phyloP scores from a whole-genome alignment of 2,797 vertebrate species.

The Betta splendens region DNA sequence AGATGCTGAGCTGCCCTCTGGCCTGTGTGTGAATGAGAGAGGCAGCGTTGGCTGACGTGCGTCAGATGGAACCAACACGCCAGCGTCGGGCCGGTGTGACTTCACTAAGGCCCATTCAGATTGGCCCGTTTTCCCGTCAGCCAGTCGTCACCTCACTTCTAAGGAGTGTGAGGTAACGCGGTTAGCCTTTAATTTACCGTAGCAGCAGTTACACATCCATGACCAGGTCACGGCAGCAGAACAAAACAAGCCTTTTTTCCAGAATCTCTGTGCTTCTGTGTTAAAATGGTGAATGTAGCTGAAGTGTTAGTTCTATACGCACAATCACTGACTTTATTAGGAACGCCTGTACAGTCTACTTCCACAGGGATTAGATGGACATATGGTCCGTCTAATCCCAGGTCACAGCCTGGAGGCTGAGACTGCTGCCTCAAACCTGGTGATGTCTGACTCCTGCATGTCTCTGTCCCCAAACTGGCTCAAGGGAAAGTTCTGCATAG shows the following conservation, averaged over 20 bases:
- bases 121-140: constrained; percentile 6
- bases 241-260: constrained; percentile 17
- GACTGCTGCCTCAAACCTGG: neutral
- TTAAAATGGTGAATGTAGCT: too few species aligned
- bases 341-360: too few species aligned
- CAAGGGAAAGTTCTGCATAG: neutral
- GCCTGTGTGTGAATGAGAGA: constrained; percentile 3
- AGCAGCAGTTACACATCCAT: constrained; percentile 8
- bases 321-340: too few species aligned
- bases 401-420: constrained; percentile 44
- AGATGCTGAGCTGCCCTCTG: constrained; percentile 48
- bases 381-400: constrained; percentile 66
- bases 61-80: constrained; percentile 24
- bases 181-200: constrained; percentile 23
- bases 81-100: neutral
- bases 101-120: constrained; percentile 3
- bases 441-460: neutral
- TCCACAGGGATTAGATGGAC: too few species aligned
- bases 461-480: neutral
- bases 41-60: constrained; percentile 4
- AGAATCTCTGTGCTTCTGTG: too few species aligned
- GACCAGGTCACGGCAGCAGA: constrained; percentile 5
- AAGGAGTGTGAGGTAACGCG: constrained; percentile 14
- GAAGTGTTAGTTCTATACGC: too few species aligned
- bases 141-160: constrained; percentile 2